Evolutionary conservation across 2,797 vertebrate genomes (phyloP).

Genomic region (Arctocebus calabarensis): DNA sequence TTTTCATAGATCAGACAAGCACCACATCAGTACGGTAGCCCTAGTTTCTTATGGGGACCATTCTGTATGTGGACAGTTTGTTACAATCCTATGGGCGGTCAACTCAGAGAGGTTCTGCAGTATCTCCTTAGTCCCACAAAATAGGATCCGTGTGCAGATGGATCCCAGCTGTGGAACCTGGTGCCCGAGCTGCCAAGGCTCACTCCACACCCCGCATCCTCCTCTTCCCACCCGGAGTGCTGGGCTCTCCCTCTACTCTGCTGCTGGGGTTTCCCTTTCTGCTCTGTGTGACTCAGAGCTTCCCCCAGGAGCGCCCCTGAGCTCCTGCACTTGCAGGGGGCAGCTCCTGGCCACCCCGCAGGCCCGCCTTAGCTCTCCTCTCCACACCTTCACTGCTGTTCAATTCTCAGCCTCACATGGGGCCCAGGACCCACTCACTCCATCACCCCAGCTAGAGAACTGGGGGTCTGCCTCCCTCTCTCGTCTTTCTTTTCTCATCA

Average conservation of each 20-base stretch:
- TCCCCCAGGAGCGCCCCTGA: neutral
- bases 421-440: neutral
- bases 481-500: neutral
- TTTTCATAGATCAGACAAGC: too few relatives aligned
- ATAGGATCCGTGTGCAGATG: neutral
- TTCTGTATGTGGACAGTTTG: too few relatives aligned
- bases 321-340: accelerated
- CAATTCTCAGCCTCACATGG: neutral
- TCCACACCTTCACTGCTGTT: neutral
- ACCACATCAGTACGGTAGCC: too few relatives aligned
- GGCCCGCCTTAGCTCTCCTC: neutral
- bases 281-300: neutral
- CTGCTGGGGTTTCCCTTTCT: neutral
- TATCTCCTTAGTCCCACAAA: neutral
- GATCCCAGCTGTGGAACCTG: neutral
- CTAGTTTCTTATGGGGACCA: too few relatives aligned
- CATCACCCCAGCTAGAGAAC: neutral
- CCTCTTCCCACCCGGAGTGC: accelerated
- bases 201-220: neutral
- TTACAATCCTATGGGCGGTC: too few relatives aligned
- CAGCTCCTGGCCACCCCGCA: neutral
- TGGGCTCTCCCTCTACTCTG: neutral
- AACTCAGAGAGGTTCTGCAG: too few relatives aligned
- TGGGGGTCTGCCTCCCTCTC: neutral
- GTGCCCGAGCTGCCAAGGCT: neutral